Conservation (phyloP, 1,140 invertebrate species). For the Brachionus rotundiformis region DNA sequence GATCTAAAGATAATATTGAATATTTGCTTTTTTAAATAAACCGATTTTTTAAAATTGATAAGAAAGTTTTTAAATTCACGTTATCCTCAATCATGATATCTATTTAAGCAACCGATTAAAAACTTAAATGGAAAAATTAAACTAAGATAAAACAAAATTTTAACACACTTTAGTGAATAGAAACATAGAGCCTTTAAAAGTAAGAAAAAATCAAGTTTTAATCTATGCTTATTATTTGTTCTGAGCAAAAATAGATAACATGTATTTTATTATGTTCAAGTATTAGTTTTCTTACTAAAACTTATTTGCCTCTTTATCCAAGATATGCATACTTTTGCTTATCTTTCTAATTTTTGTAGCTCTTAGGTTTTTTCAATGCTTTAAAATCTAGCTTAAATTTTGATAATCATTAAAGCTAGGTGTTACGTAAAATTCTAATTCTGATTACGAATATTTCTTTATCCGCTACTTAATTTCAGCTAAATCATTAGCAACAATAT, state of each 20-base stretch:
- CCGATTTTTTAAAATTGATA: too few relatives aligned
- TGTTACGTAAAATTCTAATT: background rate
- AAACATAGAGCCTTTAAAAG: background rate
- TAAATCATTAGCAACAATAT: background rate
- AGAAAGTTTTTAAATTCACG: background rate
- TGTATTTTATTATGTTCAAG: background rate
- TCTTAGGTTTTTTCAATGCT: background rate
- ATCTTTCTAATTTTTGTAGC: background rate
- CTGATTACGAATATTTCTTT: background rate
- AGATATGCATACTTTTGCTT: background rate
- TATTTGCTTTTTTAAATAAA: too few relatives aligned
- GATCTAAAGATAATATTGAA: too few relatives aligned
- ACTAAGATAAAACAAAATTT: background rate
- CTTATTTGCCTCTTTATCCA: constrained; percentile 4
- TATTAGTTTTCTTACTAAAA: background rate
- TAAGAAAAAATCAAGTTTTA: constrained; percentile 2
- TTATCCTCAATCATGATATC: background rate
- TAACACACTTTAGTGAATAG: background rate
- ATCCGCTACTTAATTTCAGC: background rate
- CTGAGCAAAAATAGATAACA: background rate
- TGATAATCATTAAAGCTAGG: background rate
- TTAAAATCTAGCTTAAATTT: background rate
- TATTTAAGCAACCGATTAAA: background rate
- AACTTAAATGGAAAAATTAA: background rate
- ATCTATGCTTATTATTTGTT: background rate